Evolutionary conservation across 2,797 vertebrate genomes (phyloP), one percentile per base, ranked within the genome.

Genomic region (Poecile montanus): DNA sequence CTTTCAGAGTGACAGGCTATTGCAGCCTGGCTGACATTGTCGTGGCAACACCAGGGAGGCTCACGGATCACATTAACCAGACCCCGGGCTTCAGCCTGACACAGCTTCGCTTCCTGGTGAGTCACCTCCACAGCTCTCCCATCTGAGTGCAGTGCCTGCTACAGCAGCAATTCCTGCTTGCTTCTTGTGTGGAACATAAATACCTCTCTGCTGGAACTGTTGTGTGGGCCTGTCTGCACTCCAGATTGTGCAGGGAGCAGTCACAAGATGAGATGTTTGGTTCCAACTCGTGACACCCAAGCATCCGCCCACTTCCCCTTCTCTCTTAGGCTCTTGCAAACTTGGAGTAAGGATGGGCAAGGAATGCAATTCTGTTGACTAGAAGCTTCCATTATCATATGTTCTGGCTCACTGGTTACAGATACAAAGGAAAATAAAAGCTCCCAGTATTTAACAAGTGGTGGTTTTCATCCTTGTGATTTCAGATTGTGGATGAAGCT

Each of bases 21-120:
- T 95, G 98, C 91, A 98, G 98, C 96, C 93, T 99, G 93, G 99
- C 99, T 15, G 99, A 99, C 95, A 98, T 99, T 1, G 97, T 99
- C 6, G 98, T 99, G 90, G 99, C 99, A 19, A 99, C 99, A 2
- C 99, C 99, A 1, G 99, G 99, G 44, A 98, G 99, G 67, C 98
- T 99, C 85, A 99, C 99, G 1, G 99, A 99, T 95, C 99, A 99
- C 97, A 98, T 99, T 16, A 98, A 97, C 95, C 98, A 98, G 95
- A 99, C 98, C 13, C 94, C 98, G 0, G 98, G 98, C 16, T 98
- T 99, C n/a, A 98, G 94, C 94, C 98, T 99, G 60, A 86, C 97
- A 2, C 98, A 99, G 36, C 98, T 99, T 57, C 97, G 99, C 56
- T 99, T 99, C 93, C 98, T 99, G 91, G 99, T 99, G 96, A 97